Conservation (phyloP, 2,888 invertebrate species). For the Clostera curtula region DNA sequence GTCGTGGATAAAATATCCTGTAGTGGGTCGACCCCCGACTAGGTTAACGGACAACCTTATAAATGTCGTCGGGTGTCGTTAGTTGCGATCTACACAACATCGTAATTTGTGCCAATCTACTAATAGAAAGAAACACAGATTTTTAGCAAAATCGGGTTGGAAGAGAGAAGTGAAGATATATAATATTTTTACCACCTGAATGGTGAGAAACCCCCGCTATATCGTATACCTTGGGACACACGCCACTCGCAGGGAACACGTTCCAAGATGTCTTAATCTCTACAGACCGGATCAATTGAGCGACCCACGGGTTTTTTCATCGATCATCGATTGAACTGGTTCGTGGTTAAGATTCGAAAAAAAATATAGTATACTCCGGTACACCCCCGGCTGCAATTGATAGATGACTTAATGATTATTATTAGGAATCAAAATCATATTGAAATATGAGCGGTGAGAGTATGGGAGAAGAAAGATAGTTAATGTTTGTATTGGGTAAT, state of each 20-base stretch:
- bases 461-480: slow-evolving; percentile 2
- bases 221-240: slow-evolving; percentile 25
- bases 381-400: slow-evolving; percentile 21
- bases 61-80: no score
- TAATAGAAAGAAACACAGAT: no score
- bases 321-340: slow-evolving; percentile 61
- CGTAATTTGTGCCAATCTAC: no score
- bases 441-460: neutral
- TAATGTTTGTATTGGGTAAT: no score
- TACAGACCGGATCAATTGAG: slow-evolving; percentile 65
- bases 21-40: no score
- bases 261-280: slow-evolving; percentile 71
- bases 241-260: slow-evolving; percentile 52
- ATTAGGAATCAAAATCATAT: neutral
- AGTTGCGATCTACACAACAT: no score
- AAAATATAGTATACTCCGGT: slow-evolving; percentile 30
- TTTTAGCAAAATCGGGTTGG: no score
- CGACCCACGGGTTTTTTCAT: slow-evolving; percentile 60
- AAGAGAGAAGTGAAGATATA: no score
- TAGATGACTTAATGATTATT: slow-evolving; percentile 24
- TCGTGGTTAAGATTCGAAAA: slow-evolving; percentile 45
- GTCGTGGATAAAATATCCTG: no score
- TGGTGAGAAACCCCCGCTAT: slow-evolving; percentile 21
- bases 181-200: no score
- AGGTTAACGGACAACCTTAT: no score